phyloP scores from a whole-genome alignment of 2,113 vertebrate genomes.

The Chaetorhynchus papuensis region DNA sequence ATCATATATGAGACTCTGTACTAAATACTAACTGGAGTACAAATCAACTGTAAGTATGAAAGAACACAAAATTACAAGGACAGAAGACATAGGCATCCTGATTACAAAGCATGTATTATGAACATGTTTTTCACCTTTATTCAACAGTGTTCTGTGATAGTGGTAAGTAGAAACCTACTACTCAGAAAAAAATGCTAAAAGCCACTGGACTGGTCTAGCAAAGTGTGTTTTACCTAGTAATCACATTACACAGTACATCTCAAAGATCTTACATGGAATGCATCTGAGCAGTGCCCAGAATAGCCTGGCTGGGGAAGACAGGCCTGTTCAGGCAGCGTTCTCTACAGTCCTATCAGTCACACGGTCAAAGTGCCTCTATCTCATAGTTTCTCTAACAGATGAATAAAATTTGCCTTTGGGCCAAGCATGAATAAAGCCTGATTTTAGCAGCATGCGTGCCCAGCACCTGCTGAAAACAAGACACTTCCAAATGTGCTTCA shows the following conservation, averaged over 20 bases:
- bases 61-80: not conserved
- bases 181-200: not conserved
- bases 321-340: not conserved
- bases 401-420: not conserved
- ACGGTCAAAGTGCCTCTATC: not conserved
- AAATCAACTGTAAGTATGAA: not conserved
- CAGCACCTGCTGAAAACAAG: slow-evolving; percentile 32
- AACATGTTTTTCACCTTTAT: not conserved
- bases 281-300: not conserved
- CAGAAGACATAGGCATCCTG: not conserved
- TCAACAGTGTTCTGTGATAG: not conserved
- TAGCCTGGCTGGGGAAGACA: not conserved
- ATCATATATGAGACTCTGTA: not conserved
- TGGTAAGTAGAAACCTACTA: not conserved
- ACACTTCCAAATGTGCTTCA: slow-evolving; percentile 29
- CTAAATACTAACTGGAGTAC: not conserved
- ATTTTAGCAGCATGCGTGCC: not conserved
- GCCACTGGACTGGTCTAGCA: not conserved
- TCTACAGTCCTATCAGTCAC: not conserved
- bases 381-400: not conserved
- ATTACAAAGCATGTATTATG: not conserved
- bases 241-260: not conserved
- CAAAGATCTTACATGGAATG: not conserved
- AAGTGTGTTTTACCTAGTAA: not conserved
- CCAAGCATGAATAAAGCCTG: not conserved